These are phyloP conservation scores for Holocentrus rufus DNA, from an alignment of 2,797 vertebrate species.

Conservation along the genomic window DNA sequence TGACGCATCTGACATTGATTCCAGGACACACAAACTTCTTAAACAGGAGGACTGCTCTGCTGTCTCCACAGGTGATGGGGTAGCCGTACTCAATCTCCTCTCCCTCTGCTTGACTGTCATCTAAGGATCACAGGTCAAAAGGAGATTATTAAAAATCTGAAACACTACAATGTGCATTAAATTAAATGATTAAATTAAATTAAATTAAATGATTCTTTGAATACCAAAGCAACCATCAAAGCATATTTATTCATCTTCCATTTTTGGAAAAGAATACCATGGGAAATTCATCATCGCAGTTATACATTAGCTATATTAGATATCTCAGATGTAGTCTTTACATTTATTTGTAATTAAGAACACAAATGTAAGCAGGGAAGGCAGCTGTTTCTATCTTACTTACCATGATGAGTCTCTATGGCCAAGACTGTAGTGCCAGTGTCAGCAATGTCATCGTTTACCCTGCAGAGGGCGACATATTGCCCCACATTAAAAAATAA, in stretches of 20 bases:
- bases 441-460: slow-evolving; percentile 84
- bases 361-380: not conserved
- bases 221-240: not conserved
- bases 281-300: not conserved
- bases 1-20: slow-evolving; percentile 94
- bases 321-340: not conserved
- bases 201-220: not conserved
- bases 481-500: slow-evolving; percentile 21
- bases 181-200: too few species aligned
- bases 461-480: slow-evolving; percentile 82
- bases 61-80: slow-evolving; percentile 94
- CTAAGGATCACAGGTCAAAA: slow-evolving; percentile 39
- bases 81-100: slow-evolving; percentile 90
- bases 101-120: slow-evolving; percentile 59
- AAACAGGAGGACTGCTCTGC: slow-evolving; percentile 91
- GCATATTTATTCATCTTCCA: too few species aligned
- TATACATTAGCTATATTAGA: not conserved
- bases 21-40: slow-evolving; percentile 97
- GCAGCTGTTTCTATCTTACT: slow-evolving; percentile 27
- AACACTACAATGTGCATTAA: not conserved
- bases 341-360: not conserved
- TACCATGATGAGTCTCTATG: slow-evolving; percentile 86
- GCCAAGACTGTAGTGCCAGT: slow-evolving; percentile 87
- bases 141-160: not conserved
- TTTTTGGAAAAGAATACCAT: too few species aligned